A percentile compares a stretch with the other conserved stretches of the same genome.
phyloP scores from a whole-genome alignment of 37 sponge, comb jelly and placozoan species.

The Halichondria panicea region DNA sequence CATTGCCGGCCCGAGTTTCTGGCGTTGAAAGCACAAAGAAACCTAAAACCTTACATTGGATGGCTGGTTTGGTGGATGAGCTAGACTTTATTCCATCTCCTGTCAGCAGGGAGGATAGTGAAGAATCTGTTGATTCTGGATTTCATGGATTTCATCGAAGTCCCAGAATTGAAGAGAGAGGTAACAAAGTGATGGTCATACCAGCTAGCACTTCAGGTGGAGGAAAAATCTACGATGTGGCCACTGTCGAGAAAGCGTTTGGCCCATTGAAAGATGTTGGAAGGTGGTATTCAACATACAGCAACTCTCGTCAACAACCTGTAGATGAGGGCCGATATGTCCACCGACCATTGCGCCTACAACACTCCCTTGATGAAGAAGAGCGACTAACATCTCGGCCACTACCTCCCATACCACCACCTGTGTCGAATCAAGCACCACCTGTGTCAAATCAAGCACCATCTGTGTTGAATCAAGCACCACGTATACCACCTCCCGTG shows the following conservation, averaged over 20 bases:
- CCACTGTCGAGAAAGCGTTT: slow-evolving; percentile 68
- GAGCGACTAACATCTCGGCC: slow-evolving; percentile 57
- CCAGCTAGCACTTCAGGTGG: not conserved
- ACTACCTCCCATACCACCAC: slow-evolving; percentile 56
- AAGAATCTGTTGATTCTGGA: slow-evolving; percentile 50
- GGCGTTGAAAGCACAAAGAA: not conserved
- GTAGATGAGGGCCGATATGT: slow-evolving; percentile 23
- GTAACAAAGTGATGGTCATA: not conserved
- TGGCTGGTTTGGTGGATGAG: slow-evolving; percentile 25
- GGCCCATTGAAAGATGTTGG: slow-evolving; percentile 90
- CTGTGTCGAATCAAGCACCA: not conserved
- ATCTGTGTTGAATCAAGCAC: not conserved
- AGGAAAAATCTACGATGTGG: slow-evolving; percentile 44
- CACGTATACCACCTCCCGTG: not conserved
- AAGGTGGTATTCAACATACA: slow-evolving; percentile 52
- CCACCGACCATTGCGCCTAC: slow-evolving; percentile 8
- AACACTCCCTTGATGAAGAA: slow-evolving; percentile 25
- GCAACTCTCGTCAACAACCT: not conserved
- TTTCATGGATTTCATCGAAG: slow-evolving; percentile 3
- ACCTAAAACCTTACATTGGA: slow-evolving; percentile 41
- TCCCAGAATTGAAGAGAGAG: slow-evolving; percentile 2
- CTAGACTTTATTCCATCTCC: not conserved
- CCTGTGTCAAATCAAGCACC: not conserved
- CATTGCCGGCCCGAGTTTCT: slow-evolving; percentile 36
- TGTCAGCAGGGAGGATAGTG: slow-evolving; percentile 36